These are phyloP conservation scores for Chesias legatella DNA, from an alignment of 2,888 invertebrate genomes.

Conservation along the genomic window DNA sequence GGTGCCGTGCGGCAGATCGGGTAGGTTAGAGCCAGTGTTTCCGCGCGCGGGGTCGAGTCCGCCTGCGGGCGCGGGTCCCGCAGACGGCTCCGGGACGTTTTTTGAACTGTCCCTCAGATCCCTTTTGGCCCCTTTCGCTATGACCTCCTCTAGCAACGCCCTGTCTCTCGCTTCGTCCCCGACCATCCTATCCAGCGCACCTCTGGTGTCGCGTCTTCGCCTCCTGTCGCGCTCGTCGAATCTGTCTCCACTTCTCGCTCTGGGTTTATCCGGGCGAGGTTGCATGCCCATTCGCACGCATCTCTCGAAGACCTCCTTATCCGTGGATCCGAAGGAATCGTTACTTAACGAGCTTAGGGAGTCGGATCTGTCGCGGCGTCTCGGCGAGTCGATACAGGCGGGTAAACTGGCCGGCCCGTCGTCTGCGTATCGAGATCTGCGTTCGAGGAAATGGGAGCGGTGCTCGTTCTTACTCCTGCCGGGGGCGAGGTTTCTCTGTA, in stretches of 20 bases:
- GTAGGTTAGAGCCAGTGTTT: constrained; percentile 65
- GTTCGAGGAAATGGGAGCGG: no score
- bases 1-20: no score
- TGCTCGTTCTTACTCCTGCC: no score
- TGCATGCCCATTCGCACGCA: constrained; percentile 88
- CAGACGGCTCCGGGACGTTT: constrained; percentile 89
- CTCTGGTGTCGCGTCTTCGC: constrained; percentile 20
- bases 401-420: constrained; percentile 49
- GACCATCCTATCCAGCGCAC: constrained; percentile 48
- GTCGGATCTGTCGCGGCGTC: constrained; percentile 30
- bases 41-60: constrained; percentile 58
- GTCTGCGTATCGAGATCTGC: constrained; percentile 27
- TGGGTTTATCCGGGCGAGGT: constrained; percentile 29
- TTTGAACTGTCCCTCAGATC: constrained; percentile 71
- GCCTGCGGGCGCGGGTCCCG: constrained; percentile 79
- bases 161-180: constrained; percentile 51
- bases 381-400: constrained; percentile 36
- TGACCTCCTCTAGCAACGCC: constrained; percentile 82
- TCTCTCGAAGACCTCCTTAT: constrained; percentile 85
- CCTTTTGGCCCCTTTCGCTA: constrained; percentile 76
- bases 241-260: constrained; percentile 50
- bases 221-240: constrained; percentile 32
- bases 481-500: constrained; percentile 41
- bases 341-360: constrained; percentile 69
- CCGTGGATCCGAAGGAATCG: constrained; percentile 82